Conservation (phyloP, 2,888 invertebrate genomes). For the Escarpia spicata region DNA sequence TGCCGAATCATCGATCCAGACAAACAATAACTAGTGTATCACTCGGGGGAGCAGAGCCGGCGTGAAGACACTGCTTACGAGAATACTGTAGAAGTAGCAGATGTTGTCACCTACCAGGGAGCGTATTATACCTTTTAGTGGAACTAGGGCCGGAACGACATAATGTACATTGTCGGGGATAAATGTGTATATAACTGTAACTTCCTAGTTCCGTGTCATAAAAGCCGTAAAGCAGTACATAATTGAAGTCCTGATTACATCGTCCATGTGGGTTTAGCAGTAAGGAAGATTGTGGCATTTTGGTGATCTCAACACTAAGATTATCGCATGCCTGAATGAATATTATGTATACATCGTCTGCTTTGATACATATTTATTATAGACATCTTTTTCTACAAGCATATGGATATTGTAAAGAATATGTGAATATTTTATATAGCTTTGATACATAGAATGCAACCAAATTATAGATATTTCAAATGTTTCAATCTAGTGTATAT, state of each 20-base stretch:
- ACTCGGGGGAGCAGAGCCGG: not conserved
- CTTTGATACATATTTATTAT: slow-evolving; percentile 1
- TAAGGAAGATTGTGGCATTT: not conserved
- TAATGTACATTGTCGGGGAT: not conserved
- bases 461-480: not conserved
- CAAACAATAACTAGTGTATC: slow-evolving; percentile 38
- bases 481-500: not conserved
- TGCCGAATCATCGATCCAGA: slow-evolving; percentile 66
- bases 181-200: not conserved
- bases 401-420: not conserved
- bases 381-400: not conserved
- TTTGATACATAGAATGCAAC: not conserved
- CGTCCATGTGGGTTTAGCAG: not conserved
- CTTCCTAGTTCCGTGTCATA: not conserved
- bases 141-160: not conserved
- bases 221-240: not conserved
- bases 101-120: not conserved
- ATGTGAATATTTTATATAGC: slow-evolving; percentile 6
- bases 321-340: not conserved
- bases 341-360: not conserved
- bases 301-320: not conserved
- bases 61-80: not conserved
- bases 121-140: not conserved
- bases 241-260: not conserved
- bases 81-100: not conserved